Evolutionary conservation across 2,888 invertebrate genomes (phyloP), one percentile per base, ranked within the genome.

Genomic region (Orchesella flavescens): DNA sequence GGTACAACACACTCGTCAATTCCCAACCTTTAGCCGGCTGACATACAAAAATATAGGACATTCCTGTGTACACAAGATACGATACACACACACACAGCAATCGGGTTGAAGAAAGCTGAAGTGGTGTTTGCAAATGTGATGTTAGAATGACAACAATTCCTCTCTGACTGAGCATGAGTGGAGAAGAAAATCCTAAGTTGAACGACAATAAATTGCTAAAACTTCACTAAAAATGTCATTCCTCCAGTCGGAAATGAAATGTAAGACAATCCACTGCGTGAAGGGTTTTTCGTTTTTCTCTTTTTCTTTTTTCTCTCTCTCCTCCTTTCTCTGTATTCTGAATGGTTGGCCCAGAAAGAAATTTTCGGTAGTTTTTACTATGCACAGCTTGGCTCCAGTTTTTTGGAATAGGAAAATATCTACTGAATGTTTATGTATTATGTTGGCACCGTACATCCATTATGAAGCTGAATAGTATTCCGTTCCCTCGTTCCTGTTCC

Each of bases 391-490:
- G 49, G 23, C 23, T 53, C 69, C 49, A 69, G 10, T 49, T 69
- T 69, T 69, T 34, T 66, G 43, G 66, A 44, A 66, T 44, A 53
- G 49, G 46, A 23, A 69, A 69, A 69, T 49, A 34, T 53, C 69
- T n/a, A 15, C 49, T 46, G 69, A 68, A n/a, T 53, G 53, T 69
- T 49, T 69, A 19, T 17, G 49, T 49, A 69, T 34, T 23, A 23
- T 53, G 69, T 69, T 69, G 69, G 69, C 69, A 69, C 49, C 4
- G 23, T 53, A 53, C 69, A 49, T 53, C 15, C 69, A 69, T 53
- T 49, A 53, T 69, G 19, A 21, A 13, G 1, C 9, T 5, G 15
- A 23, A 66, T 44, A 44, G 15, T 53, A 13, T 53, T 19, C 17
- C 17, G 59, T 19, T 59, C 21, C 17, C 59, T 19, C 59, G n/a